Evolutionary conservation across 2,888 invertebrate genomes (phyloP), one percentile per base, ranked within the genome.

Genomic region (Amaurobius ferox): DNA sequence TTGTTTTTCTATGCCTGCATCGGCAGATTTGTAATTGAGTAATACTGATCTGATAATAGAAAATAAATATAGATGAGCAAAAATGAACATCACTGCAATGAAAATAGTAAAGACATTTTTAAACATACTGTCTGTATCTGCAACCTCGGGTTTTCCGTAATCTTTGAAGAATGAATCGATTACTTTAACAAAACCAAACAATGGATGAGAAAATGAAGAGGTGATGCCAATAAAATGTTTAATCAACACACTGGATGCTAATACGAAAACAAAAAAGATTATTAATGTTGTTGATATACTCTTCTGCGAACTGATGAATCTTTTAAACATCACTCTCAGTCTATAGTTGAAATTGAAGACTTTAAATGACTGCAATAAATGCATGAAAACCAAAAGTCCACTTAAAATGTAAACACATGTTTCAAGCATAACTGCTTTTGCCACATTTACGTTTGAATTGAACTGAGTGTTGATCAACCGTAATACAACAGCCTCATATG

Each of bases 341-440:
- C 40, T 71, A 6, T 9, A 23, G 26, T 44, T 83, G 26, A 77
- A 83, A n/a, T 19, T 35, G 0, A 83, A 29, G 16, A 83, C 7
- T 23, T 35, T 30, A 9, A 83, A 61, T 9, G 66, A 64, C 29
- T 39, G 16, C 29, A 83, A 19, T 5, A 77, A n/a, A 55, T 83
- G 83, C 7, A 77, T 16, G 19, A 77, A 83, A 3, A 83, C 29
- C 3, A 83, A 32, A 66, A 83, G n/a, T n/a, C 71, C 44, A 9
- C 71, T 16, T 19, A 83, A 29, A 16, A 66, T n/a, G 2, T 55
- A 23, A 44, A 16, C 62, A 9, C 28, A 0, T 2, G 13, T 39
- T 55, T 83, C 83, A 11, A 76, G 67, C 35, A 35, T 13, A 28
- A 66, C 66, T 16, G 39, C 19, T 6, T 19, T 16, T 13, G 28